These are phyloP conservation scores for Montipora efflorescens DNA, from an alignment of 64 coral and sea anemone genomes.

Conservation along the genomic window DNA sequence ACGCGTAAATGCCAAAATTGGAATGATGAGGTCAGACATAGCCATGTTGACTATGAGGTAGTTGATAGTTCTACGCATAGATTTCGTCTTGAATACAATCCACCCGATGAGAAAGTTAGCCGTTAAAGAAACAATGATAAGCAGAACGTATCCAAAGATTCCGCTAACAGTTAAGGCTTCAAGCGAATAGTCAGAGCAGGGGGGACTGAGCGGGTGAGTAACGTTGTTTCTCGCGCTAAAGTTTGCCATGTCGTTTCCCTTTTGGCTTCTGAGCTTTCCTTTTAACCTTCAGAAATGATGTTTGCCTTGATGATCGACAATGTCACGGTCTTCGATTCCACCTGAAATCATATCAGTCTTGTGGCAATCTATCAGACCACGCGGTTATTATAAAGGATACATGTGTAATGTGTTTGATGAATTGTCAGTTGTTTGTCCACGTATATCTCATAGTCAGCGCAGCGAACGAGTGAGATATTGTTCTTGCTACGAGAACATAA, in stretches of 20 bases:
- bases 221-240: background rate
- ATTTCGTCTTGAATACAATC: slow-evolving; percentile 31
- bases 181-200: background rate
- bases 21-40: slow-evolving; percentile 32
- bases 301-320: too few species aligned
- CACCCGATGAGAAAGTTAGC: slow-evolving; percentile 17
- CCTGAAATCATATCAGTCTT: too few species aligned
- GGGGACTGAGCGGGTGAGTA: background rate
- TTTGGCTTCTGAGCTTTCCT: background rate
- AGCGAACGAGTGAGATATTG: too few species aligned
- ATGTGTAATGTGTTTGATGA: too few species aligned
- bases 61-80: slow-evolving; percentile 36
- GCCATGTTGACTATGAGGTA: slow-evolving; percentile 54
- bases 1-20: slow-evolving; percentile 20
- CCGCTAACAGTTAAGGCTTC: background rate
- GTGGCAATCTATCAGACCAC: too few species aligned
- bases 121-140: background rate
- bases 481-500: too few species aligned
- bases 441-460: too few species aligned
- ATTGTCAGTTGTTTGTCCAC: too few species aligned
- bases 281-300: background rate
- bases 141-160: background rate
- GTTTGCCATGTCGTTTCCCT: background rate
- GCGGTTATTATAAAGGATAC: too few species aligned
- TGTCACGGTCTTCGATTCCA: too few species aligned